phyloP scores from a whole-genome alignment of 2,797 vertebrate species.

The Diglossa cyanea region DNA sequence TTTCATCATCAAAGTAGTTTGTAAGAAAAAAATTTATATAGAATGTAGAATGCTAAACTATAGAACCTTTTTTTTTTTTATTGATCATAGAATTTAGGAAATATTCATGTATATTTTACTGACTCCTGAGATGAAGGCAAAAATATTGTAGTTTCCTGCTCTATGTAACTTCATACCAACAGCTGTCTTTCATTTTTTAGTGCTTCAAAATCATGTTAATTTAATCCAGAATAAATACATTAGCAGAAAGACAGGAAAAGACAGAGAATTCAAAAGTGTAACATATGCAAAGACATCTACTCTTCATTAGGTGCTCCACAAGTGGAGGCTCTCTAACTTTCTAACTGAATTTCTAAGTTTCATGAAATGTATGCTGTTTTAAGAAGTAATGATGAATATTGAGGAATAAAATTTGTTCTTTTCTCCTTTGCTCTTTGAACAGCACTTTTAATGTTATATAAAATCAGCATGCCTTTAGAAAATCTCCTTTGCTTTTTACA shows the following conservation, averaged over 20 bases:
- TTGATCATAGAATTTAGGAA: background rate
- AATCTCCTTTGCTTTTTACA: background rate
- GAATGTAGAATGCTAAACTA: background rate
- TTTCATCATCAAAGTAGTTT: background rate
- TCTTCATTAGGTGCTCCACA: background rate
- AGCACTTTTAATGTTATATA: constrained; percentile 2
- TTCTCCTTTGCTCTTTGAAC: background rate
- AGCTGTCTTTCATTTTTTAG: background rate
- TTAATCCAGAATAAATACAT: background rate
- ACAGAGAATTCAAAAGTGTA: background rate
- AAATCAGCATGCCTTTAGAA: constrained; percentile 6
- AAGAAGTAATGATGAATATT: background rate
- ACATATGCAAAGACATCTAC: background rate
- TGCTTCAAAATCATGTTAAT: background rate
- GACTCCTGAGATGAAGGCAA: background rate
- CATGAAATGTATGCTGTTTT: background rate
- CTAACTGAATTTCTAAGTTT: background rate
- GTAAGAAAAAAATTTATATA: background rate
- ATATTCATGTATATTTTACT: background rate
- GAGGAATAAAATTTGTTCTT: background rate
- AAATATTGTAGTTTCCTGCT: background rate
- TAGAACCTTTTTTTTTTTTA: background rate
- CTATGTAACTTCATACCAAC: background rate
- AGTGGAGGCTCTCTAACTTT: background rate
- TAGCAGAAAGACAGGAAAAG: background rate